phyloP scores from a whole-genome alignment of 2,797 vertebrate genomes.

The Acipenser transmontanus region DNA sequence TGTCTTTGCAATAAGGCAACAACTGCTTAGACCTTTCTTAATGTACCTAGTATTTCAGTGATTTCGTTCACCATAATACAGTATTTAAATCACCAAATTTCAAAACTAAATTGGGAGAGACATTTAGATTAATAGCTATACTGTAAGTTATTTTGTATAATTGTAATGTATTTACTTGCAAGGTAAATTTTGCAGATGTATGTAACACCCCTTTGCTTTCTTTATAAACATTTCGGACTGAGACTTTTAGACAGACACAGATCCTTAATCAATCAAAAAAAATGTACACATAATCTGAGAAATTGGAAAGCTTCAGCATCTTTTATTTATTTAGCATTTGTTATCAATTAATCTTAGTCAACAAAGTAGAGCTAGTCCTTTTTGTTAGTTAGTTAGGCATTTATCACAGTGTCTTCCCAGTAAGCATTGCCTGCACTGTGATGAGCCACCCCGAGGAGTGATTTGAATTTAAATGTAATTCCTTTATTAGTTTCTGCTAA shows the following conservation, averaged over 20 bases:
- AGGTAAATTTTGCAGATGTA: too few relatives aligned
- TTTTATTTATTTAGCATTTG: neutral
- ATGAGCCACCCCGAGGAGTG: conserved; percentile 69
- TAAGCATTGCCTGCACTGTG: conserved; percentile 70
- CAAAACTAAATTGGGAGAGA: too few relatives aligned
- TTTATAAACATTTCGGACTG: neutral
- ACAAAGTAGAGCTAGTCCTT: conserved; percentile 53
- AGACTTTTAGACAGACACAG: neutral
- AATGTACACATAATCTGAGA: neutral
- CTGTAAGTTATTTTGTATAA: too few relatives aligned
- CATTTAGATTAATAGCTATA: too few relatives aligned
- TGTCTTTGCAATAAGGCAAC: too few relatives aligned
- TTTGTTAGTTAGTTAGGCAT: conserved; percentile 51
- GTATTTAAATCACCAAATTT: too few relatives aligned
- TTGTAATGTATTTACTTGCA: too few relatives aligned
- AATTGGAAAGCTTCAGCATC: neutral
- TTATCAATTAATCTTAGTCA: conserved; percentile 6
- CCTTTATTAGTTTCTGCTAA: conserved; percentile 73
- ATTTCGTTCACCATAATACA: too few relatives aligned
- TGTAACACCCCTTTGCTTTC: neutral
- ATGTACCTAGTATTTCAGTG: too few relatives aligned
- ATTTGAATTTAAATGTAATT: conserved; percentile 74
- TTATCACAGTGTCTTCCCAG: conserved; percentile 56
- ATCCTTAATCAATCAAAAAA: neutral
- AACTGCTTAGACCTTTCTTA: too few relatives aligned